These are phyloP conservation scores for Taurulus bubalis DNA, from an alignment of 2,113 vertebrate species.

Conservation along the genomic window DNA sequence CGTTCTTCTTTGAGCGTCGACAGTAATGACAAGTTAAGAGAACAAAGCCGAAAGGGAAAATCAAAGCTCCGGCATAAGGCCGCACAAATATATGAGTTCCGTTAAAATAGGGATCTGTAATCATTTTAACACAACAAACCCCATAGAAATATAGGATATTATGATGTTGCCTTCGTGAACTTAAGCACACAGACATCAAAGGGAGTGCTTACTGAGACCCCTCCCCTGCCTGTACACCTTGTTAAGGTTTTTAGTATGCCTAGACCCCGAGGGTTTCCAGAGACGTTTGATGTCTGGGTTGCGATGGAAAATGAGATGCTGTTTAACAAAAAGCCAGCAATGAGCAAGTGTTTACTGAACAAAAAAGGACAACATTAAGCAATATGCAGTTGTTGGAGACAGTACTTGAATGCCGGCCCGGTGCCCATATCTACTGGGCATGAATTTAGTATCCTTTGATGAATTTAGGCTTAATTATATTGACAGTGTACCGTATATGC, in stretches of 20 bases:
- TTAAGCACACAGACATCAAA: constrained; percentile 68
- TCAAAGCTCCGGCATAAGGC: constrained; percentile 19
- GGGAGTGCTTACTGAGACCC: constrained; percentile 55
- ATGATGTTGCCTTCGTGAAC: constrained; percentile 42
- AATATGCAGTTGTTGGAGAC: constrained; percentile 3
- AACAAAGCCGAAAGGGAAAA: constrained; percentile 41
- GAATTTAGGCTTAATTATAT: not conserved
- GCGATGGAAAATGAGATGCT: constrained; percentile 65
- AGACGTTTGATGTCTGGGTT: constrained; percentile 73
- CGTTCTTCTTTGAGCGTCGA: constrained; percentile 18
- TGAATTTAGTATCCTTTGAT: not conserved
- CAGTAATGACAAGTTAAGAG: constrained; percentile 47
- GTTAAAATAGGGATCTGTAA: constrained; percentile 41
- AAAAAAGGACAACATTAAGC: constrained; percentile 49
- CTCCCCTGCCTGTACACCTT: constrained; percentile 63
- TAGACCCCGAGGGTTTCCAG: constrained; percentile 52
- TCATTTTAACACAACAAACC: constrained; percentile 56
- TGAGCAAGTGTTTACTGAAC: constrained; percentile 63
- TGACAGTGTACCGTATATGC: not conserved
- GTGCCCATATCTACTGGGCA: not conserved
- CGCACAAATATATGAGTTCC: not conserved
- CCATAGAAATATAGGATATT: constrained; percentile 23
- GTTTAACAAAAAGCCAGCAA: constrained; percentile 69
- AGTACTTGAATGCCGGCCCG: not conserved
- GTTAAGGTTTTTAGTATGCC: constrained; percentile 58